phyloP scores from a whole-genome alignment of 2,888 invertebrate species.

The Brenthis ino region DNA sequence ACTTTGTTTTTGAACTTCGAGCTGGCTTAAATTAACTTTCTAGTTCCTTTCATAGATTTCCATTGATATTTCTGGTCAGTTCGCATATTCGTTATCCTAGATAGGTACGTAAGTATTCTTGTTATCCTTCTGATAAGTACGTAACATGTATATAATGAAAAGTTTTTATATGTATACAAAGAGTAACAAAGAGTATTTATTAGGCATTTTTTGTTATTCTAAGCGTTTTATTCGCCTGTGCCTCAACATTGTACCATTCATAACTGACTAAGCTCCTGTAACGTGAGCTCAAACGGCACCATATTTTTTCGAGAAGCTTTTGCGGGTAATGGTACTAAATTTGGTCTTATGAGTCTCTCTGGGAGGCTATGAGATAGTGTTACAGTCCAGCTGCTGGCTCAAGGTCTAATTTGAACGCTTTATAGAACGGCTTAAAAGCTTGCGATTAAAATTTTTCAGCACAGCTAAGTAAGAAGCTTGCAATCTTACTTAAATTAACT shows the following conservation, averaged over 20 bases:
- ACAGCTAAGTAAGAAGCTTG: neutral
- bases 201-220: too few species aligned
- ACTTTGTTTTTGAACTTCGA: too few species aligned
- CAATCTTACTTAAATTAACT: neutral
- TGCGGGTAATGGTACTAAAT: constrained; percentile 69
- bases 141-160: too few species aligned
- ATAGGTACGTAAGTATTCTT: too few species aligned
- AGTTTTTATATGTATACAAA: too few species aligned
- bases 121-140: too few species aligned
- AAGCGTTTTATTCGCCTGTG: constrained; percentile 28
- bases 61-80: too few species aligned
- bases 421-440: constrained; percentile 17
- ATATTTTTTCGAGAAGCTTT: constrained; percentile 76
- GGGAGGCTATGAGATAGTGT: constrained; percentile 54
- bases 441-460: constrained; percentile 13
- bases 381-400: constrained; percentile 21
- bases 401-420: constrained; percentile 17
- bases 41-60: too few species aligned
- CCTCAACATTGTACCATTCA: constrained; percentile 48
- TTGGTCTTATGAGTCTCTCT: constrained; percentile 60
- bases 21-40: too few species aligned
- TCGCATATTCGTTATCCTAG: too few species aligned
- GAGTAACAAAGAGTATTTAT: too few species aligned
- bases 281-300: constrained; percentile 74
- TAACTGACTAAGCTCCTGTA: constrained; percentile 67